Conservation (phyloP, 2,888 invertebrate species). For the Didymodactylos carnosus region DNA sequence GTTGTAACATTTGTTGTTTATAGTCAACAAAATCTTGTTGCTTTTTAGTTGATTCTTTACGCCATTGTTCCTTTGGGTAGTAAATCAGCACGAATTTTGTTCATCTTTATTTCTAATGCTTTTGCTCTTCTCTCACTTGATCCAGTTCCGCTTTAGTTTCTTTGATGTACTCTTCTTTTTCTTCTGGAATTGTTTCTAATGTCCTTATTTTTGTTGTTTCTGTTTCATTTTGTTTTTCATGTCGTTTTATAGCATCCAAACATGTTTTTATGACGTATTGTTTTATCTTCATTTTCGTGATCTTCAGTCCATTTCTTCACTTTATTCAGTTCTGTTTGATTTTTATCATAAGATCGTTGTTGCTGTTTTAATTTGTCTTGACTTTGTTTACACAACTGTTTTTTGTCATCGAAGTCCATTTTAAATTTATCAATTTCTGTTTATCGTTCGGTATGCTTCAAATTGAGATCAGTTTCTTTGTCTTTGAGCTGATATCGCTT, state of each 20-base stretch:
- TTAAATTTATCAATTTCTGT: not conserved
- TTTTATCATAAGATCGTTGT: constrained; percentile 39
- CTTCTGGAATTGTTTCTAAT: constrained; percentile 48
- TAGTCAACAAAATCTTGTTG: too few relatives aligned
- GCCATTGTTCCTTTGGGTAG: constrained; percentile 33
- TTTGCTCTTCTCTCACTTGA: constrained; percentile 44
- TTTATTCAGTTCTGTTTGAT: constrained; percentile 39
- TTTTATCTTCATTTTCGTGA: constrained; percentile 47
- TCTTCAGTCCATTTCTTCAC: constrained; percentile 42
- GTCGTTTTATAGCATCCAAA: constrained; percentile 49
- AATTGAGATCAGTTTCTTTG: not conserved
- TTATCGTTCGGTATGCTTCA: not conserved
- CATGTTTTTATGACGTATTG: constrained; percentile 35
- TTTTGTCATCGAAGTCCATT: not conserved
- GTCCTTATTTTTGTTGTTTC: constrained; percentile 43
- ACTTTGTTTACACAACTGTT: constrained; percentile 22
- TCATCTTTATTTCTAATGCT: constrained; percentile 38
- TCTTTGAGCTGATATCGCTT: not conserved
- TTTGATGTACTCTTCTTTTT: constrained; percentile 50
- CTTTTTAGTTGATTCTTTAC: constrained; percentile 44
- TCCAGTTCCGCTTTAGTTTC: constrained; percentile 32
- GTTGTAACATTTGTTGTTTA: too few relatives aligned
- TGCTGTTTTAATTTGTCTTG: constrained; percentile 21
- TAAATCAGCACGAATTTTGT: constrained; percentile 38
- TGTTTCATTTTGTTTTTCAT: constrained; percentile 45